These are phyloP conservation scores for Tyria jacobaeae DNA, from an alignment of 2,888 invertebrate genomes.

Conservation along the genomic window DNA sequence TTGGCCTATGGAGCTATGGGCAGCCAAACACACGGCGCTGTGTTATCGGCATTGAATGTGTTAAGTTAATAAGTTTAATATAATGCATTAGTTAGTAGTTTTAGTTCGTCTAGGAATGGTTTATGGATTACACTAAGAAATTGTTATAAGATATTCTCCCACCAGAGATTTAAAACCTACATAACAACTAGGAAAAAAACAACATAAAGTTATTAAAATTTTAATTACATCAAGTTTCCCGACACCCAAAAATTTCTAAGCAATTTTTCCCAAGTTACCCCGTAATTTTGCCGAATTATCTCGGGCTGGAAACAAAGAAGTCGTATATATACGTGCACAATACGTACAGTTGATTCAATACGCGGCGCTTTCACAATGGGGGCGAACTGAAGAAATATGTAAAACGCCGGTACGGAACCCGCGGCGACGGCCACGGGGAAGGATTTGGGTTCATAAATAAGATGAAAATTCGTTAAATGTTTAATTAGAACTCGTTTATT, in stretches of 20 bases:
- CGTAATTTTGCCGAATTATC: constrained; percentile 40
- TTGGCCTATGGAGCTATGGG: too few species aligned
- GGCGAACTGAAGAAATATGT: constrained; percentile 79
- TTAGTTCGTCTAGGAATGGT: too few species aligned
- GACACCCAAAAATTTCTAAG: constrained; percentile 14
- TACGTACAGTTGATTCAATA: constrained; percentile 63
- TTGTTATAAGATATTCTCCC: too few species aligned
- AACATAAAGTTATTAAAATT: not conserved
- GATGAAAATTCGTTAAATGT: not conserved
- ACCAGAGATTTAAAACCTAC: too few species aligned
- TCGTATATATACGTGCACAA: constrained; percentile 41
- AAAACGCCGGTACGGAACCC: constrained; percentile 72
- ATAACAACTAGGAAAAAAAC: not conserved
- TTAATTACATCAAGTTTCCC: constrained; percentile 1
- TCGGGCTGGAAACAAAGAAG: constrained; percentile 49
- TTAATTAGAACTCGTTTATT: too few species aligned
- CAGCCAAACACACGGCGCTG: too few species aligned
- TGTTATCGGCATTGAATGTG: too few species aligned
- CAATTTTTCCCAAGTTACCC: constrained; percentile 14
- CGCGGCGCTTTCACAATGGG: constrained; percentile 65
- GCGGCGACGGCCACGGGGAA: constrained; percentile 61
- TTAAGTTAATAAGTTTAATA: too few species aligned
- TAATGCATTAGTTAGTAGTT: too few species aligned
- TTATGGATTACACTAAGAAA: too few species aligned
- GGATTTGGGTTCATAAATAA: constrained; percentile 45